Evolutionary conservation across 2,797 vertebrate species (phyloP).

Genomic region (Enteromius mattozi): DNA sequence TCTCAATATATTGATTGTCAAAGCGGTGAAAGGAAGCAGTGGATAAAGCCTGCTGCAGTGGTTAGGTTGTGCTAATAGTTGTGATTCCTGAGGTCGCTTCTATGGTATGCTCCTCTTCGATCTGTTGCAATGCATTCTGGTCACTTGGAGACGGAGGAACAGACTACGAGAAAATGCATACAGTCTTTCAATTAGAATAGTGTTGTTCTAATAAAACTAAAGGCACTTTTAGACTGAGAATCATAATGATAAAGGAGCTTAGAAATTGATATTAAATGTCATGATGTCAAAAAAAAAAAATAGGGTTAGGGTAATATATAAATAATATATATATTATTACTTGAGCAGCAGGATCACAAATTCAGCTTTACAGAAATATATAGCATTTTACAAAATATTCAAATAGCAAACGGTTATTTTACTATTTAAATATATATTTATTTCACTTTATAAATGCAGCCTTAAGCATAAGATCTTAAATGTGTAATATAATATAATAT

Average conservation of each 20-base stretch:
- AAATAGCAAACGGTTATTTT: background rate
- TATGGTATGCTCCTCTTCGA: constrained; percentile 76
- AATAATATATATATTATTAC: too few species aligned
- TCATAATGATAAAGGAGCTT: background rate
- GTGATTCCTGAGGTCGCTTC: constrained; percentile 27
- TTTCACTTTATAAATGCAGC: background rate
- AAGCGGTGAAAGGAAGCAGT: background rate
- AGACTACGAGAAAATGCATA: constrained; percentile 68
- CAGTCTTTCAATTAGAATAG: background rate
- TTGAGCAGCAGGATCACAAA: too few species aligned
- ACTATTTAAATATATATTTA: background rate
- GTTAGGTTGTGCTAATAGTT: constrained; percentile 43
- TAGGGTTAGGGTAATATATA: too few species aligned
- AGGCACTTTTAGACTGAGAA: background rate
- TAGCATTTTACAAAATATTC: background rate
- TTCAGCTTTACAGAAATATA: background rate
- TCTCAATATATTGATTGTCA: constrained; percentile 4
- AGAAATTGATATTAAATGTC: background rate
- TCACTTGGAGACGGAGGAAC: constrained; percentile 84
- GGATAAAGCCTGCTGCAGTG: background rate
- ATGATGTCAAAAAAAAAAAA: too few species aligned
- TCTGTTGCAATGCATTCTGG: constrained; percentile 75
- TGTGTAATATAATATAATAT: background rate
- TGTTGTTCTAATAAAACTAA: background rate
- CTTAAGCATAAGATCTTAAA: background rate